Base-by-base conservation (phyloP, 2,113 vertebrate species). In the Vireo altiloquus region DNA sequence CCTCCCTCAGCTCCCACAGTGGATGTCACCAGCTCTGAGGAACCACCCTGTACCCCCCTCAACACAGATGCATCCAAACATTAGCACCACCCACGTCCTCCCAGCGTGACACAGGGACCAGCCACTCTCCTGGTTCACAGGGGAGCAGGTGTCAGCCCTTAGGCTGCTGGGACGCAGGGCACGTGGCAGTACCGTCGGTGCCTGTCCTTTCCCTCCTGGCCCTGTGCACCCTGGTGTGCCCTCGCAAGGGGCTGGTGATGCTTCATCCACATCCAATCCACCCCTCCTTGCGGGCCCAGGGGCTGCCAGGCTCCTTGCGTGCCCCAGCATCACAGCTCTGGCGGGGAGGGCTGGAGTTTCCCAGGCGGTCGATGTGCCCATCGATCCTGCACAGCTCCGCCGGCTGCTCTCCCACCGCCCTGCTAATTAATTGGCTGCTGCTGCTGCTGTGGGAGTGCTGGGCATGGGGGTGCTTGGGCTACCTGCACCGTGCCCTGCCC, bases 401-500 rank as follows among this genome's bases (percentile, higher is more conserved):
- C 52, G 49, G 92, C 93, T 94, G 90, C 95, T 95, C 81, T 85
- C 90, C 82, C 81, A 79, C 92, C 20, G 44, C 90, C 92, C 94
- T 39, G 44, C 52, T 90, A 92, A 96, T 96, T 96, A 96, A 96
- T 91, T 85, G 77, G 7, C 79, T 54, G 19, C 44, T 74, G 76
- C 50, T 85, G 61, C 63, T 82, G 79, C 10, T 68, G 61, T 4
- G 4, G 72, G 54, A 94, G 57, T 4, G 0, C 70, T 1, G 13
- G 64, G 33, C 42, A 42, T 13, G 2, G 0, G 33, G n/a, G 30
- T 7, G 13, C 54, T 33, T 5, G 44, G 35, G 56, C 61, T 86
- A 50, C 75, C 68, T 23, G 50, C 12, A 19, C 49, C 68, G 63
- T 31, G 65, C 13, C 37, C 30, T 85, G 37, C 47, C 68, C 19